Percentiles rank a stretch among this genome's conserved stretches.
These are phyloP conservation scores for Ophion slaviceki DNA, from an alignment of 2,888 invertebrate genomes.

Conservation along the genomic window DNA sequence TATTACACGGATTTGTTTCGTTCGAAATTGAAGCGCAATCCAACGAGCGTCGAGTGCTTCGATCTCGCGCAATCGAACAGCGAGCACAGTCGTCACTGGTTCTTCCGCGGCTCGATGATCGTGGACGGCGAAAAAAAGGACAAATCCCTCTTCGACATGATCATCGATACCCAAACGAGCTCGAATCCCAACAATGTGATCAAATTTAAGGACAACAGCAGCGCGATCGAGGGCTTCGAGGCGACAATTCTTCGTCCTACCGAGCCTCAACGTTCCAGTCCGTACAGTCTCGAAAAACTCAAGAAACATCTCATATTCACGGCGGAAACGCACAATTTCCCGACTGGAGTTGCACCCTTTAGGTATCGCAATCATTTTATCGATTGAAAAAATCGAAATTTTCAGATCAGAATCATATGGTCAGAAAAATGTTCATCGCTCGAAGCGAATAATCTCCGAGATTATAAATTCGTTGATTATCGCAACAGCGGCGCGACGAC, in stretches of 20 bases:
- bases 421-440: too few relatives aligned
- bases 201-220: constrained; percentile 98
- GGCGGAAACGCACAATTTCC: constrained; percentile 99
- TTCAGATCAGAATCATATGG: too few relatives aligned
- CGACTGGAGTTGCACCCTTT: constrained; percentile 98
- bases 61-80: constrained; percentile 99
- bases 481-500: constrained; percentile 95
- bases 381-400: not conserved
- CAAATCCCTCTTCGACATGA: constrained; percentile 96
- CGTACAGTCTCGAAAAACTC: constrained; percentile 84
- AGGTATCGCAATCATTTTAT: constrained; percentile 79
- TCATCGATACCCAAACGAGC: constrained; percentile 93
- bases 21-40: constrained; percentile 93
- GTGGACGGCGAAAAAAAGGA: constrained; percentile 91
- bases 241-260: constrained; percentile 89
- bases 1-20: constrained; percentile 95
- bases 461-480: not conserved
- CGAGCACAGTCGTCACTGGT: constrained; percentile 99
- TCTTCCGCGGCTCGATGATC: constrained; percentile 94
- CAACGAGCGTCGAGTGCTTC: constrained; percentile 98
- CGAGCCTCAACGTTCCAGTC: constrained; percentile 87
- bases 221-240: constrained; percentile 94
- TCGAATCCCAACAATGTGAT: constrained; percentile 98
- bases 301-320: constrained; percentile 97
- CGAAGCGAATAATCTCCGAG: not conserved